Evolutionary conservation across 2,797 vertebrate genomes (phyloP).

Genomic region (Gadopsis marmoratus): DNA sequence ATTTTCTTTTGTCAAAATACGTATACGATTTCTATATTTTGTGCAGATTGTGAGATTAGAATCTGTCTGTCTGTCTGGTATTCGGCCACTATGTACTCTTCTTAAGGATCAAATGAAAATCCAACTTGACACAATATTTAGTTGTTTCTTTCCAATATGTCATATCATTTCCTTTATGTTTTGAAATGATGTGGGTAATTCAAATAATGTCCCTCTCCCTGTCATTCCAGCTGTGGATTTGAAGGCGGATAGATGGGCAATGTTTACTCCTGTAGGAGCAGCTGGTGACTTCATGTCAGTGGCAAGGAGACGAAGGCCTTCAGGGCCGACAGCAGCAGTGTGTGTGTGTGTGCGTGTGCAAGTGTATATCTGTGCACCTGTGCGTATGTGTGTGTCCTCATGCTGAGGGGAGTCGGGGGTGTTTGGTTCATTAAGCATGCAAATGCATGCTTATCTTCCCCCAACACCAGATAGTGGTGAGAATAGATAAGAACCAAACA

Average conservation of each 20-base stretch:
- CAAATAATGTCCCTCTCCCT: constrained; percentile 20
- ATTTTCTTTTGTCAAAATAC: constrained; percentile 9
- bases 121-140: neutral
- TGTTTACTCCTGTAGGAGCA: constrained; percentile 75
- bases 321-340: constrained; percentile 51
- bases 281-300: constrained; percentile 76
- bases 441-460: constrained; percentile 89
- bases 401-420: constrained; percentile 69
- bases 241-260: constrained; percentile 33
- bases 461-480: constrained; percentile 87
- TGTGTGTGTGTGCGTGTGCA: neutral
- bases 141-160: neutral
- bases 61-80: neutral
- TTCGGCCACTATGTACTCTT: neutral
- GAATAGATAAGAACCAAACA: constrained; percentile 84
- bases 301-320: constrained; percentile 70
- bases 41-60: no score
- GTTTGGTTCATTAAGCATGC: constrained; percentile 84
- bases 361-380: neutral
- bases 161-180: neutral
- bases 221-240: constrained; percentile 39
- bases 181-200: neutral
- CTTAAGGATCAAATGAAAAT: neutral
- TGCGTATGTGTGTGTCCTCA: constrained; percentile 59
- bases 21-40: no score